Conservation (phyloP, 2,797 vertebrate species). For the Paratrypauchen microcephalus region DNA sequence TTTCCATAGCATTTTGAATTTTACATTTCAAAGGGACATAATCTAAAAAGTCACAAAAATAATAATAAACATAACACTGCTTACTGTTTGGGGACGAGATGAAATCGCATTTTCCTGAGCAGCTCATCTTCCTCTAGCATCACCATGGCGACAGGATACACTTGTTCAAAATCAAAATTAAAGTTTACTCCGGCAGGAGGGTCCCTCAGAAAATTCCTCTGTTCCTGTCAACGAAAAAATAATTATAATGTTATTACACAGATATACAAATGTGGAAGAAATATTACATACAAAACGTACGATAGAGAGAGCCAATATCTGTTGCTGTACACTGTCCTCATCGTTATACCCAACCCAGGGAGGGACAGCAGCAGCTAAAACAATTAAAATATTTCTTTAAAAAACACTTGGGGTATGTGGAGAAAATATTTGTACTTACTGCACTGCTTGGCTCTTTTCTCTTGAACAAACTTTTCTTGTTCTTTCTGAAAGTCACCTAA, state of each 20-base stretch:
- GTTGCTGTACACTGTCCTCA: constrained; percentile 91
- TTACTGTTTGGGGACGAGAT: constrained; percentile 94
- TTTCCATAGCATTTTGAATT: background rate
- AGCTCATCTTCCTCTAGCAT: constrained; percentile 94
- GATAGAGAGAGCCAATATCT: constrained; percentile 90
- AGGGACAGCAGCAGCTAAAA: constrained; percentile 84
- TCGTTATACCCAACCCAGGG: constrained; percentile 92
- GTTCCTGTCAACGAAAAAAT: constrained; percentile 78
- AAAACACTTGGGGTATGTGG: background rate
- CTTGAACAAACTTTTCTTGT: constrained; percentile 91
- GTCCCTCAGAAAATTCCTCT: constrained; percentile 89
- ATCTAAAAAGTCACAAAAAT: background rate
- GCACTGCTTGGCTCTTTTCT: constrained; percentile 83
- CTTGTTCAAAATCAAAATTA: constrained; percentile 90
- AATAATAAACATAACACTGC: constrained; percentile 34
- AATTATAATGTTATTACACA: background rate
- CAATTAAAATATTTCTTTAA: background rate
- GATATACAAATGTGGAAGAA: background rate
- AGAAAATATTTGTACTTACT: constrained; percentile 64
- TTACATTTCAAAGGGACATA: background rate
- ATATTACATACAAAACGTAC: constrained; percentile 70
- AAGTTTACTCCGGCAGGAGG: constrained; percentile 92
- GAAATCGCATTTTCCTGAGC: constrained; percentile 92
- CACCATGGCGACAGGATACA: constrained; percentile 88
- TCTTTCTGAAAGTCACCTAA: constrained; percentile 95